Evolutionary conservation across 2,113 vertebrate genomes (phyloP).

Genomic region (Tupaia chinensis): DNA sequence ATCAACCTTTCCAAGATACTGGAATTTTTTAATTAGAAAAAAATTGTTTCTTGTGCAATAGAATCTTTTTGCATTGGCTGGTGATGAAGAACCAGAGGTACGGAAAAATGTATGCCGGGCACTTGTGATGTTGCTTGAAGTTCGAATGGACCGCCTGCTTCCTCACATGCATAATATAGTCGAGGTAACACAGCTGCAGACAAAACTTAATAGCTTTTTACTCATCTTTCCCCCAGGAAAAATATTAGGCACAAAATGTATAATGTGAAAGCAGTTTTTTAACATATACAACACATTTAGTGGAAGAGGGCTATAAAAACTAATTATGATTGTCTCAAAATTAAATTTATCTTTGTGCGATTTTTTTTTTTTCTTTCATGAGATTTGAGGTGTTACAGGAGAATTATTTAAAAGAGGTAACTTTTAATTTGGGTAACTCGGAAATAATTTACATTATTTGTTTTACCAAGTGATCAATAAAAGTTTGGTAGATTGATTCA

Average conservation of each 20-base stretch:
- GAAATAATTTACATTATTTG: background rate
- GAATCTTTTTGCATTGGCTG: conserved; percentile 98
- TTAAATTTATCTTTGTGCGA: background rate
- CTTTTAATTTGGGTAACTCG: background rate
- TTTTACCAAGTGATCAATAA: too few relatives aligned
- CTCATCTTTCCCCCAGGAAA: background rate
- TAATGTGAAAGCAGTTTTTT: background rate
- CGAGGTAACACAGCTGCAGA: conserved; percentile 89
- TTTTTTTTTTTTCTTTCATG: background rate
- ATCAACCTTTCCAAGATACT: conserved; percentile 1
- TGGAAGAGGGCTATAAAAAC: background rate
- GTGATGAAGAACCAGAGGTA: conserved; percentile 97
- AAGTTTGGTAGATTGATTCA: too few relatives aligned
- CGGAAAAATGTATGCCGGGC: conserved; percentile 98
- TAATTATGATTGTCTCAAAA: background rate
- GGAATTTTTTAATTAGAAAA: conserved; percentile 23
- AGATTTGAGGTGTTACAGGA: background rate
- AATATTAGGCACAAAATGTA: background rate
- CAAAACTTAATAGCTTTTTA: background rate
- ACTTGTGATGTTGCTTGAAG: conserved; percentile 98
- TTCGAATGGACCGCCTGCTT: conserved; percentile 97
- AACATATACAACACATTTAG: background rate
- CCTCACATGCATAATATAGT: conserved; percentile 99
- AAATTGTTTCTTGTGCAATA: conserved; percentile 75
- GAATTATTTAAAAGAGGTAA: conserved; percentile 17